Evolutionary conservation across 2,113 vertebrate genomes (phyloP).

Genomic region (Scatophagus argus): DNA sequence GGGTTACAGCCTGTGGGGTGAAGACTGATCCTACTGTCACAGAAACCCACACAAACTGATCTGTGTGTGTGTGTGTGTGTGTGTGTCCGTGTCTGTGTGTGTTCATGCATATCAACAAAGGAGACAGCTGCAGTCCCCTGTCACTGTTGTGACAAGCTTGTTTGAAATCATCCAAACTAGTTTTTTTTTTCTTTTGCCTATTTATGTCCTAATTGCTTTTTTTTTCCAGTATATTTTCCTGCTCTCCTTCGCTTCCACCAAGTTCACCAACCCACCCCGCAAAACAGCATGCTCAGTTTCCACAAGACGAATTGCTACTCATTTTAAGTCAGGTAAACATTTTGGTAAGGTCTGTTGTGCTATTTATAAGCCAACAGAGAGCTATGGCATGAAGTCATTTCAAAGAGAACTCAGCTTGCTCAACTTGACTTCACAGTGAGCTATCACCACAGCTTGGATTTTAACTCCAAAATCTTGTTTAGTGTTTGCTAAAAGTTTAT

Average conservation of each 20-base stretch:
- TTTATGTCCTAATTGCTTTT: conserved; percentile 68
- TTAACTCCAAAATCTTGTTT: not conserved
- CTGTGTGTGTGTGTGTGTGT: conserved; percentile 36
- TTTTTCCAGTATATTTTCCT: conserved; percentile 49
- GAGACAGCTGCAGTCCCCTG: conserved; percentile 61
- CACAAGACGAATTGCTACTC: conserved; percentile 55
- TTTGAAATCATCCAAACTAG: conserved; percentile 72
- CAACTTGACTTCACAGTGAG: conserved; percentile 19
- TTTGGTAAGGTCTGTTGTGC: conserved; percentile 59
- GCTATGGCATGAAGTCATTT: conserved; percentile 38
- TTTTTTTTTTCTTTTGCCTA: conserved; percentile 49
- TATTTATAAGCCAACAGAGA: conserved; percentile 60
- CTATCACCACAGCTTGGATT: conserved; percentile 19
- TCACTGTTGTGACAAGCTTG: conserved; percentile 74
- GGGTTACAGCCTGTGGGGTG: conserved; percentile 73
- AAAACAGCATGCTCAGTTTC: conserved; percentile 42
- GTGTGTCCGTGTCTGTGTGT: conserved; percentile 37
- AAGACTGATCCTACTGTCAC: conserved; percentile 72
- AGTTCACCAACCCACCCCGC: not conserved
- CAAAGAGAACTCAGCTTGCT: conserved; percentile 35
- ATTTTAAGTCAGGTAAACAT: conserved; percentile 64
- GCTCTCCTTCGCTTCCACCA: not conserved
- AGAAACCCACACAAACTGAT: conserved; percentile 72
- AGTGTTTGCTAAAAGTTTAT: not conserved
- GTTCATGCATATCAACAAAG: conserved; percentile 48